Conservation (phyloP, 2,113 vertebrate genomes). For the Buteo buteo region DNA sequence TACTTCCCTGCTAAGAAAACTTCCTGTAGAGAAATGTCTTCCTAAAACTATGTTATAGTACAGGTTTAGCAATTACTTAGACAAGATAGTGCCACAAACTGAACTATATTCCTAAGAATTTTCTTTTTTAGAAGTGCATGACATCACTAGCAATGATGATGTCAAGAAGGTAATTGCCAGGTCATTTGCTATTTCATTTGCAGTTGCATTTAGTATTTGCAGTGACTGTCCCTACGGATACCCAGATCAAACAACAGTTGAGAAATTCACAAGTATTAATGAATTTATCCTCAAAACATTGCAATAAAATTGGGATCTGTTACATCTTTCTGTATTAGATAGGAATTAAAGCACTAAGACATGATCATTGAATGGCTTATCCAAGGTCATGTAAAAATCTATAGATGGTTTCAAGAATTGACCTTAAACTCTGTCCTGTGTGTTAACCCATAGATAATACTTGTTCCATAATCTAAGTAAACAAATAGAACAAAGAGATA, state of each 20-base stretch:
- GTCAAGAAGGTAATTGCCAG: not conserved
- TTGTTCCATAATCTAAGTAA: not conserved
- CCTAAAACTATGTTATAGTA: not conserved
- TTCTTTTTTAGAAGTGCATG: not conserved
- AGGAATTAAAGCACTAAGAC: not conserved
- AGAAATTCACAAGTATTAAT: not conserved
- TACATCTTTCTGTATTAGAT: not conserved
- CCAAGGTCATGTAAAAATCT: not conserved
- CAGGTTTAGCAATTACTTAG: not conserved
- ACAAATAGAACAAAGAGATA: not conserved
- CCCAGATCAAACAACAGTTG: not conserved
- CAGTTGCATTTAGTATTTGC: not conserved
- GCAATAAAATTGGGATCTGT: not conserved
- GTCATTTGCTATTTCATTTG: not conserved
- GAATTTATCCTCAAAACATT: not conserved
- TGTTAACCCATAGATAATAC: not conserved
- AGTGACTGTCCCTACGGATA: not conserved
- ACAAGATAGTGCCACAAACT: not conserved
- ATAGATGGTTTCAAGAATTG: not conserved
- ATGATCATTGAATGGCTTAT: not conserved
- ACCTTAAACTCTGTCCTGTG: not conserved
- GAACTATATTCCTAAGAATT: not conserved
- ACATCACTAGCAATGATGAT: not conserved
- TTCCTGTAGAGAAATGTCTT: not conserved
- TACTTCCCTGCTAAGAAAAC: not conserved